A percentile compares a stretch with the other conserved stretches of the same genome.
Evolutionary conservation across 2,113 vertebrate genomes (phyloP).

Genomic region (Fulica atra): DNA sequence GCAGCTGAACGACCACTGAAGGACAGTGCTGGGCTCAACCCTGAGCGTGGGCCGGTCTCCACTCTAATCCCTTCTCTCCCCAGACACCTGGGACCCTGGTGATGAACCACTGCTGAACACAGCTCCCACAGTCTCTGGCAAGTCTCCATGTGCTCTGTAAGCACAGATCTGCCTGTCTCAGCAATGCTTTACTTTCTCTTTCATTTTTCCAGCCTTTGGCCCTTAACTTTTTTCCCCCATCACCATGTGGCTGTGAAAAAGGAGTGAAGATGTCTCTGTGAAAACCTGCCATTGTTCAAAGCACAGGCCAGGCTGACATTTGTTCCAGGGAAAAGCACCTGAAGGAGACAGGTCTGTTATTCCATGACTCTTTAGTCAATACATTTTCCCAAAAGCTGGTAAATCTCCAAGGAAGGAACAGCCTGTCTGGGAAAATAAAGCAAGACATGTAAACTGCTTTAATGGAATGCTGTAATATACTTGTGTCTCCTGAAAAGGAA

Average conservation of each 20-base stretch:
- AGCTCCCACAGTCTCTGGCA: accelerated
- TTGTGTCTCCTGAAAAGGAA: slow-evolving; percentile 3
- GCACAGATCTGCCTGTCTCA: not conserved
- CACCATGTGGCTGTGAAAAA: not conserved
- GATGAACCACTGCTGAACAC: not conserved
- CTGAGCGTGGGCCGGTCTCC: not conserved
- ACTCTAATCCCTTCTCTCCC: not conserved
- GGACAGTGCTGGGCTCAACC: not conserved
- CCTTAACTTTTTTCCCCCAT: not conserved
- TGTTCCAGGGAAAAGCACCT: not conserved
- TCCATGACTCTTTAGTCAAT: not conserved
- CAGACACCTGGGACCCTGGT: not conserved
- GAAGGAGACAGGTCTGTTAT: not conserved
- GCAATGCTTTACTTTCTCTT: not conserved
- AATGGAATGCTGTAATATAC: not conserved
- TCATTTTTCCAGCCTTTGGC: not conserved
- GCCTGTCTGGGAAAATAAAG: not conserved
- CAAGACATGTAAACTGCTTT: not conserved
- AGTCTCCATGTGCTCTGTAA: not conserved
- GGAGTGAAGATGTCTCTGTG: not conserved
- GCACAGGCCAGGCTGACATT: not conserved
- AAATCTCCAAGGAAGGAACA: not conserved
- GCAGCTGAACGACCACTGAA: accelerated
- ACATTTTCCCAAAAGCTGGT: not conserved
- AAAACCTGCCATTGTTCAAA: not conserved